Evolutionary conservation across 30 jellyfish, hydroid and myxozoan species (phyloP).

Genomic region (Cassiopea andromeda): DNA sequence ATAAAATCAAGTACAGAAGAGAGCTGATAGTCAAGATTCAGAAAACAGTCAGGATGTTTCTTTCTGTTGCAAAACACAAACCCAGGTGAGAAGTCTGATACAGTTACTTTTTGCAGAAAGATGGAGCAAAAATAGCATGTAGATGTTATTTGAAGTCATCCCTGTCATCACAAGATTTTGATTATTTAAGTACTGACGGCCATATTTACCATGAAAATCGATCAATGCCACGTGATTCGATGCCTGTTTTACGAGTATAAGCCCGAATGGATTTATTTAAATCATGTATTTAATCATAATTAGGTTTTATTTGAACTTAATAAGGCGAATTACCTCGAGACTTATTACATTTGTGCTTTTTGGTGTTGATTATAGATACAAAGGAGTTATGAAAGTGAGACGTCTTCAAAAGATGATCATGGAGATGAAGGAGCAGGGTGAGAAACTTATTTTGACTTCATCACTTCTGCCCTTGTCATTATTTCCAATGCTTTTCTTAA

Average conservation of each 20-base stretch:
- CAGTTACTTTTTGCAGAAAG: not conserved
- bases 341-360: not conserved
- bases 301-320: no score
- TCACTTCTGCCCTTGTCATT: no score
- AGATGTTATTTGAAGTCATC: no score
- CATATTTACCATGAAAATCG: no score
- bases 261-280: no score
- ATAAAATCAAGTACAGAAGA: constrained; percentile 88
- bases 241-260: no score
- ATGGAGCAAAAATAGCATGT: not conserved
- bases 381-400: constrained; percentile 80
- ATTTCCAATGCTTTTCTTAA: no score
- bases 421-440: constrained; percentile 76
- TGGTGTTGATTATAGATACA: constrained; percentile 58
- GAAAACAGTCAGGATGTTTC: constrained; percentile 91
- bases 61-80: constrained; percentile 76
- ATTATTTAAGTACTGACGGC: no score
- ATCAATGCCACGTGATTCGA: no score
- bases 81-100: constrained; percentile 75
- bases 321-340: no score
- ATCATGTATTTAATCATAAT: no score
- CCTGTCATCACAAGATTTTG: no score
- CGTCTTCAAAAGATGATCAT: constrained; percentile 67
- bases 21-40: constrained; percentile 89
- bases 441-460: not conserved